Conservation (phyloP, 2,888 invertebrate species). For the Pachymerium ferrugineum region DNA sequence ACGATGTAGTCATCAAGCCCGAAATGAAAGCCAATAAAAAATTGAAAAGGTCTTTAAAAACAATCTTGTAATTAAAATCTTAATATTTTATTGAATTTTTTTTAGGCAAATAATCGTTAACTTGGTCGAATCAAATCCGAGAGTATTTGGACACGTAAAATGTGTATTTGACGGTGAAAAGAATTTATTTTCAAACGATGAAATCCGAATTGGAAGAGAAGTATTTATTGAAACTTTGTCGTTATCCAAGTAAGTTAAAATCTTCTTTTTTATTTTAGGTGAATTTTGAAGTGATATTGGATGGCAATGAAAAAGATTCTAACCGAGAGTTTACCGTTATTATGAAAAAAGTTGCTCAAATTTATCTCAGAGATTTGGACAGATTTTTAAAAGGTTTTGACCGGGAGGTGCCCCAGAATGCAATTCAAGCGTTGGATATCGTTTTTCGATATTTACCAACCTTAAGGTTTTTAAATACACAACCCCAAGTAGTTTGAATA, state of each 20-base stretch:
- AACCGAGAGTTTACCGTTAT: background rate
- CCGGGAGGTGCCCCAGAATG: constrained; percentile 19
- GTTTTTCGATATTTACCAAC: constrained; percentile 33
- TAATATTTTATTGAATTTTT: background rate
- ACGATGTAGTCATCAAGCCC: background rate
- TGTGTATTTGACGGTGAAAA: constrained; percentile 30
- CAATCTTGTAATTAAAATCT: too few relatives aligned
- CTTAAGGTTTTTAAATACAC: background rate
- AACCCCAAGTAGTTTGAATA: background rate
- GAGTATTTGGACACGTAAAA: background rate
- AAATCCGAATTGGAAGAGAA: background rate
- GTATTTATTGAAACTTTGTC: too few relatives aligned
- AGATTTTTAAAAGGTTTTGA: constrained; percentile 30
- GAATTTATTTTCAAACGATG: background rate
- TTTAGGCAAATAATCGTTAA: background rate
- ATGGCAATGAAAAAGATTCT: background rate
- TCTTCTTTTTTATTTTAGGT: background rate
- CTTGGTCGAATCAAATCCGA: background rate
- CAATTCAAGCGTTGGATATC: constrained; percentile 34
- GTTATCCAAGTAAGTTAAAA: background rate
- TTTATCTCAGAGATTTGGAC: constrained; percentile 18
- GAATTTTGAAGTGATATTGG: background rate
- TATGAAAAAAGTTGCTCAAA: constrained; percentile 5
- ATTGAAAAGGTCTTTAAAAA: constrained; percentile 23
- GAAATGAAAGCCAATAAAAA: background rate